Percentiles rank a stretch among this genome's conserved stretches.
These are phyloP conservation scores for Callionymus lyra DNA, from an alignment of 2,113 vertebrate genomes.

Conservation along the genomic window DNA sequence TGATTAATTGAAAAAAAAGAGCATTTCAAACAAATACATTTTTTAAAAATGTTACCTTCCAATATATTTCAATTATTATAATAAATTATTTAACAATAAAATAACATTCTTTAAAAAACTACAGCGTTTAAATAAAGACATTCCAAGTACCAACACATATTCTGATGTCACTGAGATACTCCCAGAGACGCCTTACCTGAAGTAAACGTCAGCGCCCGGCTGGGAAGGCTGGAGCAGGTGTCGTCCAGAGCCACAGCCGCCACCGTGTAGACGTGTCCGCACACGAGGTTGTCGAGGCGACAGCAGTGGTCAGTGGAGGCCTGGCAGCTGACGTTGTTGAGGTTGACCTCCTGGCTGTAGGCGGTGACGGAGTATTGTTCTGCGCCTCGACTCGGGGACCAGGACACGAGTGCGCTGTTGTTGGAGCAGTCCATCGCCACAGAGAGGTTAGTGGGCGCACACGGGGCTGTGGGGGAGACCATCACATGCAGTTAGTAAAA, in stretches of 20 bases:
- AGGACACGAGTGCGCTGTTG: slow-evolving; percentile 46
- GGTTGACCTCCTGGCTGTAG: slow-evolving; percentile 15
- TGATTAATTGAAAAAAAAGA: no score
- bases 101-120: no score
- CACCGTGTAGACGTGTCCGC: slow-evolving; percentile 43
- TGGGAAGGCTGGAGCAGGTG: slow-evolving; percentile 47
- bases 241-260: slow-evolving; percentile 36
- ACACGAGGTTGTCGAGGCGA: slow-evolving; percentile 30
- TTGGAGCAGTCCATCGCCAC: slow-evolving; percentile 38
- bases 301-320: slow-evolving; percentile 31
- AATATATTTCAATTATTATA: no score
- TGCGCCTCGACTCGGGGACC: slow-evolving; percentile 48
- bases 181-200: slow-evolving; percentile 39
- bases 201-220: slow-evolving; percentile 27
- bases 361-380: slow-evolving; percentile 35
- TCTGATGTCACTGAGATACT: no score
- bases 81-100: no score
- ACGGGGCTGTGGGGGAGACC: slow-evolving; percentile 42
- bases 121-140: no score
- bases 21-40: no score
- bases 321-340: slow-evolving; percentile 38
- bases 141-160: no score
- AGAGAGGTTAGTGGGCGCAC: slow-evolving; percentile 40
- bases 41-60: no score
- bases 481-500: no score